Conservation (phyloP, 2,797 vertebrate species). For the Cyprinella venusta region DNA sequence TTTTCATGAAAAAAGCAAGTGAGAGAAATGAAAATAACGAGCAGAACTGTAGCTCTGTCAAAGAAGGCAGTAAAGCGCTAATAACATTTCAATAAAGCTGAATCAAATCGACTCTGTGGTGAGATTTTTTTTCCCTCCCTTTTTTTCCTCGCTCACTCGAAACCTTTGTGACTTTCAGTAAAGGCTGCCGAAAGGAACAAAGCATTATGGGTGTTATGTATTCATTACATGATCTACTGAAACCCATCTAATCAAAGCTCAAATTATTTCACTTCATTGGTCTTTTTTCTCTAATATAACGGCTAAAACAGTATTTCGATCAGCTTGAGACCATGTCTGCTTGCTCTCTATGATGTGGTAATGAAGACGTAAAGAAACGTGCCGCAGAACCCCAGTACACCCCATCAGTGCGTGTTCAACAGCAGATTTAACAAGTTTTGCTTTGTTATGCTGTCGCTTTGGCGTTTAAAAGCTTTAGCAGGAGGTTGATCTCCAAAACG, state of each 20-base stretch:
- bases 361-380: conserved; percentile 25
- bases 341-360: background rate
- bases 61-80: conserved; percentile 38
- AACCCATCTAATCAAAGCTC: conserved; percentile 45
- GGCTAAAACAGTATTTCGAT: conserved; percentile 16
- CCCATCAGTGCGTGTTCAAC: background rate
- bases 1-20: conserved; percentile 47
- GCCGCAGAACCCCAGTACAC: background rate
- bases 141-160: conserved; percentile 6
- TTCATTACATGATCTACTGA: conserved; percentile 44
- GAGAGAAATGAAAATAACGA: conserved; percentile 57
- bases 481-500: background rate
- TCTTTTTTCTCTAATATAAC: conserved; percentile 13
- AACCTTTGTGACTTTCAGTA: conserved; percentile 38
- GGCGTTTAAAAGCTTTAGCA: background rate
- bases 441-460: background rate
- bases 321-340: background rate
- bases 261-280: conserved; percentile 37
- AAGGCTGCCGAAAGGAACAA: conserved; percentile 47
- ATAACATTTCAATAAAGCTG: conserved; percentile 54
- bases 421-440: conserved; percentile 12
- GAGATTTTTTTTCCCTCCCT: background rate
- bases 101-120: conserved; percentile 55
- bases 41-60: conserved; percentile 57
- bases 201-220: conserved; percentile 45